Percentiles rank a stretch among this genome's conserved stretches.
Conservation (phyloP, 1,140 invertebrate genomes). For the Polyergus mexicanus region DNA sequence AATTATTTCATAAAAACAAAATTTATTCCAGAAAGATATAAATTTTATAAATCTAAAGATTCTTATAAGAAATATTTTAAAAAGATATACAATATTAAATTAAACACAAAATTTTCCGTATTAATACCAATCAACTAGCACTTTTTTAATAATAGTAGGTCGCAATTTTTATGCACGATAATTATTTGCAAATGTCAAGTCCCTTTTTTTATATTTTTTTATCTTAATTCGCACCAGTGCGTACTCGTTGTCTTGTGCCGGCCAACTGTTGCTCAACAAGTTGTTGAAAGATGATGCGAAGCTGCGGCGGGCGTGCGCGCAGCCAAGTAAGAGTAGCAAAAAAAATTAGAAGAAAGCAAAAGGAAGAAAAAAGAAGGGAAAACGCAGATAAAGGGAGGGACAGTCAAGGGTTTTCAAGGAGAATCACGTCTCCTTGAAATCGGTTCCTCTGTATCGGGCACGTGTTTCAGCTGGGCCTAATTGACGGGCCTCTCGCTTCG, state of each 20-base stretch:
- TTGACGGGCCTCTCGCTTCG: constrained; percentile 71
- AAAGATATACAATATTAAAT: neutral
- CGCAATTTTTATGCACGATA: neutral
- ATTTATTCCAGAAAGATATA: neutral
- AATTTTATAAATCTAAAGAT: neutral
- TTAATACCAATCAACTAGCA: neutral
- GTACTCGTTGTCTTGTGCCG: constrained; percentile 61
- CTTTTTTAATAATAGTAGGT: neutral
- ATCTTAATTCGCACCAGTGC: constrained; percentile 28
- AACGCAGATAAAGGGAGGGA: neutral
- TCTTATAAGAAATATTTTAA: neutral
- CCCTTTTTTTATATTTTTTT: constrained; percentile 27
- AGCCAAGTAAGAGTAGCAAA: constrained; percentile 11
- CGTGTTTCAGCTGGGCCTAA: constrained; percentile 79
- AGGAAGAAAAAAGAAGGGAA: constrained; percentile 37
- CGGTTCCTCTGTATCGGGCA: constrained; percentile 71
- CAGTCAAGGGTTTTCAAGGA: constrained; percentile 48
- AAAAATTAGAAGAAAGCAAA: neutral
- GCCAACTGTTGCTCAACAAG: constrained; percentile 73
- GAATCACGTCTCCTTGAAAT: constrained; percentile 67
- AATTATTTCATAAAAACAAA: neutral
- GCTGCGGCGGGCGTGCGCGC: constrained; percentile 40
- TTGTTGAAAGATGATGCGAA: constrained; percentile 66
- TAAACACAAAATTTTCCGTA: neutral
- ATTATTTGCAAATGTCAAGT: constrained; percentile 25